phyloP scores from a whole-genome alignment of 2,113 vertebrate species.

The Albula glossodonta region DNA sequence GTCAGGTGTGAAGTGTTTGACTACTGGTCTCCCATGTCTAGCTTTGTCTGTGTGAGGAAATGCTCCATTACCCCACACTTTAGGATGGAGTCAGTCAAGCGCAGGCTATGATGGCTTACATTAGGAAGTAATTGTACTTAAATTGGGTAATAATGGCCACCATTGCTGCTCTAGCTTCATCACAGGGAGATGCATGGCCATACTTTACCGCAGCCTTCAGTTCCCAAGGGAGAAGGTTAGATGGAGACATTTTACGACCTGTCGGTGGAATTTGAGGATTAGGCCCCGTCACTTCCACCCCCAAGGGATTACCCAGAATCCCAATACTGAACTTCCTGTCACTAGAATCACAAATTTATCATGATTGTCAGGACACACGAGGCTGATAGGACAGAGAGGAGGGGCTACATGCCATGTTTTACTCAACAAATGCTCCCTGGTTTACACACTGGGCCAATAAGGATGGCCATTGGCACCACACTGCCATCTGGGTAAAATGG shows the following conservation, averaged over 20 bases:
- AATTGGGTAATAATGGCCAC: constrained; percentile 56
- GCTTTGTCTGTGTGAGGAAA: not conserved
- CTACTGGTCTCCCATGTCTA: not conserved
- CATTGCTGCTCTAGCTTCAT: constrained; percentile 54
- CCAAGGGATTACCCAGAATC: constrained; percentile 50
- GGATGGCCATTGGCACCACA: not conserved
- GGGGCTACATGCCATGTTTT: not conserved
- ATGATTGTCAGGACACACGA: not conserved
- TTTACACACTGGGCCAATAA: not conserved
- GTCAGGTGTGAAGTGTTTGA: not conserved
- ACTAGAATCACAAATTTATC: constrained; percentile 33
- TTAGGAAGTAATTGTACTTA: constrained; percentile 52
- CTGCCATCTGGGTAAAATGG: not conserved
- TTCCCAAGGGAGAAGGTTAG: constrained; percentile 36
- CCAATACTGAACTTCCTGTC: constrained; percentile 49
- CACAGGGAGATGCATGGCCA: constrained; percentile 57
- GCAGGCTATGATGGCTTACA: constrained; percentile 22
- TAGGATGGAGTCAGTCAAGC: constrained; percentile 24
- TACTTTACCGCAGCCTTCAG: constrained; percentile 48
- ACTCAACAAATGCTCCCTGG: not conserved
- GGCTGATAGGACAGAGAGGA: too few species aligned
- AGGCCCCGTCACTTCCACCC: constrained; percentile 36
- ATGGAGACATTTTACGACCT: constrained; percentile 41
- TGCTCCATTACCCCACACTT: not conserved
- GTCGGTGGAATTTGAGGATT: constrained; percentile 37